Evolutionary conservation across 2,888 invertebrate species (phyloP).

Genomic region (Hylaea fasciaria): DNA sequence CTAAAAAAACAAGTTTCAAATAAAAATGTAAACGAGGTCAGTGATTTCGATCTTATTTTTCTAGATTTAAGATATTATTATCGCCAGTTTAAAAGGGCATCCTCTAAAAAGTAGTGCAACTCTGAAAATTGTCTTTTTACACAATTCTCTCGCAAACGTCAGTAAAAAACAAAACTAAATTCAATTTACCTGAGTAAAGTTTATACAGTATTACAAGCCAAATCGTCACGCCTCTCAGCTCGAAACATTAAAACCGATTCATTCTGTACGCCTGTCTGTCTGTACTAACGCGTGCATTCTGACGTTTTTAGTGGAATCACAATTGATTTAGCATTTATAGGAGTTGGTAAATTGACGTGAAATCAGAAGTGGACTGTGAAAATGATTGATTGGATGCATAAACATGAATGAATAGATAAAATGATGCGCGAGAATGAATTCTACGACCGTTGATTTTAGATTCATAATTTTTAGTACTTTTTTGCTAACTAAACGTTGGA

Average conservation of each 20-base stretch:
- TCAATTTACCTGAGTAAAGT: background rate
- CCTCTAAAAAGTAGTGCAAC: too few relatives aligned
- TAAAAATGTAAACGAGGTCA: too few relatives aligned
- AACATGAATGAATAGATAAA: background rate
- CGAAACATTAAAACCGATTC: conserved; percentile 54
- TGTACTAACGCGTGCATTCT: conserved; percentile 27
- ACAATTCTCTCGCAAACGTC: too few relatives aligned
- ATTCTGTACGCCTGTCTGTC: conserved; percentile 52
- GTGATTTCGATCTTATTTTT: too few relatives aligned
- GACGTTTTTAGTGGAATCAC: conserved; percentile 24
- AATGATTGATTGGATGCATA: conserved; percentile 15
- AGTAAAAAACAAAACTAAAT: too few relatives aligned
- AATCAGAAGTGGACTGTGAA: conserved; percentile 18
- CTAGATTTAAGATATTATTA: too few relatives aligned
- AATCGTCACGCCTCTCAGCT: conserved; percentile 36
- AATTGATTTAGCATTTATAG: conserved; percentile 22
- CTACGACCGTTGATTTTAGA: too few relatives aligned
- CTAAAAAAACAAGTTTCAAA: too few relatives aligned
- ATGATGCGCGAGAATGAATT: background rate
- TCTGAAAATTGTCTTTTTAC: too few relatives aligned
- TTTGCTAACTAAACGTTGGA: too few relatives aligned
- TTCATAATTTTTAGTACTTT: too few relatives aligned
- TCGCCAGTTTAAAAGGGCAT: too few relatives aligned
- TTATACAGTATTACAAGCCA: background rate
- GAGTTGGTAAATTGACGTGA: conserved; percentile 26